Percentiles rank a stretch among this genome's conserved stretches.
Conservation (phyloP, 2,888 invertebrate genomes). For the Hymenopus coronatus region DNA sequence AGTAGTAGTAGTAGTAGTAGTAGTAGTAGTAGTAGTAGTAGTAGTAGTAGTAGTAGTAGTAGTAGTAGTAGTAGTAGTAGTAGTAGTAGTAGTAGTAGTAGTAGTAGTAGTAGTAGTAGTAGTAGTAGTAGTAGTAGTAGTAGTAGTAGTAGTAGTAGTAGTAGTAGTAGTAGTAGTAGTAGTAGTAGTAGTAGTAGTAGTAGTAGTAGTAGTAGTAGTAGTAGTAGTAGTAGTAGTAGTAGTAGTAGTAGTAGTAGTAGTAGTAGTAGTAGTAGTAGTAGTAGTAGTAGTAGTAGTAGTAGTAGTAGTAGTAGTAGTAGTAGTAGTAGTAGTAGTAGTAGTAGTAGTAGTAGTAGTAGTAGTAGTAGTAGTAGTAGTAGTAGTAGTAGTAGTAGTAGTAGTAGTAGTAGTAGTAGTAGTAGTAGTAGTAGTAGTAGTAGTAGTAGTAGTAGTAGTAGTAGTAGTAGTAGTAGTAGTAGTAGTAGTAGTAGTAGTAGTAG, state of each 20-base stretch:
- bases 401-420: conserved; percentile 4
- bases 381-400: conserved; percentile 2
- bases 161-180: conserved; percentile 4
- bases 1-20: conserved; percentile 4
- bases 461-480: conserved; percentile 4
- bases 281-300: conserved; percentile 6
- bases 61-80: conserved; percentile 4
- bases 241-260: conserved; percentile 4
- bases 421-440: conserved; percentile 4
- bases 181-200: conserved; percentile 2
- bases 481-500: conserved; percentile 4
- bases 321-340: conserved; percentile 4
- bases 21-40: conserved; percentile 4
- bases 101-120: conserved; percentile 4
- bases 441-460: conserved; percentile 4
- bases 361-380: conserved; percentile 4
- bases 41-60: conserved; percentile 4
- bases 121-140: conserved; percentile 4
- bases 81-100: conserved; percentile 2
- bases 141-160: conserved; percentile 4
- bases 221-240: conserved; percentile 4
- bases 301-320: conserved; percentile 2
- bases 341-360: conserved; percentile 4
- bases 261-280: conserved; percentile 2
- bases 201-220: conserved; percentile 4